Percentiles rank a stretch among this genome's conserved stretches.
Evolutionary conservation across 2,797 vertebrate species (phyloP).

Genomic region (Hippocampus kuda): DNA sequence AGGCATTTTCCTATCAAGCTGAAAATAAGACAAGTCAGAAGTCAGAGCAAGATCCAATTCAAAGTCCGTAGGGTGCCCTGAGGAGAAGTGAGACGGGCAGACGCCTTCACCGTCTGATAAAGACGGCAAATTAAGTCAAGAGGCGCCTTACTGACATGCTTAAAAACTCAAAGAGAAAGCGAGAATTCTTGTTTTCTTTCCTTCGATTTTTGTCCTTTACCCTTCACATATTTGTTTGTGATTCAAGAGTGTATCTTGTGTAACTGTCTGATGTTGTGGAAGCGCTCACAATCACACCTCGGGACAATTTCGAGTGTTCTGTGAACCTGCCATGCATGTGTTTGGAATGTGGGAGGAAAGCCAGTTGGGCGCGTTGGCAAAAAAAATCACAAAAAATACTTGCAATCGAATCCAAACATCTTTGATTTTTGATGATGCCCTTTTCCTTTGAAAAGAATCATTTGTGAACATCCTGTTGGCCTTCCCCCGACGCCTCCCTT

Average conservation of each 20-base stretch:
- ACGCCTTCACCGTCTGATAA: neutral
- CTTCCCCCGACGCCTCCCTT: slow-evolving; percentile 24
- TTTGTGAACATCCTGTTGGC: slow-evolving; percentile 23
- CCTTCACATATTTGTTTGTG: neutral
- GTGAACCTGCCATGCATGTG: too few relatives aligned
- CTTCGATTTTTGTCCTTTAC: neutral
- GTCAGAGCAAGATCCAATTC: neutral
- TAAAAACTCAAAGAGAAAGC: neutral
- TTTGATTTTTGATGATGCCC: neutral
- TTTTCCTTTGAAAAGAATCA: slow-evolving; percentile 2
- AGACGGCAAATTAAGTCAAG: neutral
- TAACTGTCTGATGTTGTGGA: too few relatives aligned
- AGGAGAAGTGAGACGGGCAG: neutral
- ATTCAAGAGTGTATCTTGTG: too few relatives aligned
- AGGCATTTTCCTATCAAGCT: neutral
- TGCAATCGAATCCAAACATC: neutral
- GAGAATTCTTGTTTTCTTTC: too few relatives aligned
- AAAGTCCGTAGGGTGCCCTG: neutral
- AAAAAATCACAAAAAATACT: too few relatives aligned
- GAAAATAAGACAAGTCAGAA: neutral
- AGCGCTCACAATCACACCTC: too few relatives aligned
- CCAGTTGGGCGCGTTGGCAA: too few relatives aligned
- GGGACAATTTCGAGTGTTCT: too few relatives aligned
- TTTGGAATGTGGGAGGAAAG: too few relatives aligned
- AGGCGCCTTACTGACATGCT: neutral